These are phyloP conservation scores for Jacana jacana DNA, from an alignment of 2,113 vertebrate species.

Conservation along the genomic window DNA sequence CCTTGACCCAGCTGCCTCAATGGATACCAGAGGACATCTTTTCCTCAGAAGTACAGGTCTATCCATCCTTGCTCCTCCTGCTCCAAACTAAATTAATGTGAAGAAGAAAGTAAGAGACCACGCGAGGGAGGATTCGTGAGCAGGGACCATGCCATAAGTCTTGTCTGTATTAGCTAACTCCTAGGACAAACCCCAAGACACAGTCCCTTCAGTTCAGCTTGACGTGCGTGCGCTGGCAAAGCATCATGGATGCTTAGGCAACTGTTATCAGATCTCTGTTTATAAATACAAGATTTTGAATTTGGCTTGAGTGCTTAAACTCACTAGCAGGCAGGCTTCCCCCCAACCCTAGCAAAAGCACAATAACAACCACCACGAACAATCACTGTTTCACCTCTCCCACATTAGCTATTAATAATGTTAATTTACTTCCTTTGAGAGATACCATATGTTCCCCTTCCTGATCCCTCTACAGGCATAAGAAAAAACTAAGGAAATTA, in stretches of 20 bases:
- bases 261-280: slow-evolving; percentile 50
- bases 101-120: not conserved
- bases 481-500: slow-evolving; percentile 60
- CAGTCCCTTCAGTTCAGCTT: not conserved
- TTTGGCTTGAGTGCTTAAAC: slow-evolving; percentile 39
- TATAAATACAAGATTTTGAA: slow-evolving; percentile 53
- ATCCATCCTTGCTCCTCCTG: not conserved
- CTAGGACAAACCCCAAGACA: not conserved
- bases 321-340: slow-evolving; percentile 39
- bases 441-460: slow-evolving; percentile 53
- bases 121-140: accelerated
- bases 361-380: slow-evolving; percentile 55
- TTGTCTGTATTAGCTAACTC: not conserved
- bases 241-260: slow-evolving; percentile 26
- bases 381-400: slow-evolving; percentile 60
- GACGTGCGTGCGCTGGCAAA: slow-evolving; percentile 31
- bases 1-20: not conserved
- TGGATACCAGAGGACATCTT: not conserved
- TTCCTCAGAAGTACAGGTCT: not conserved
- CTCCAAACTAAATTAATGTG: not conserved
- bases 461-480: slow-evolving; percentile 46
- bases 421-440: slow-evolving; percentile 66
- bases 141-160: not conserved
- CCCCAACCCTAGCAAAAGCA: slow-evolving; percentile 31
- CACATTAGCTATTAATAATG: slow-evolving; percentile 67